These are phyloP conservation scores for Chamaetylas fuelleborni DNA, from an alignment of 2,113 vertebrate species.

Conservation along the genomic window DNA sequence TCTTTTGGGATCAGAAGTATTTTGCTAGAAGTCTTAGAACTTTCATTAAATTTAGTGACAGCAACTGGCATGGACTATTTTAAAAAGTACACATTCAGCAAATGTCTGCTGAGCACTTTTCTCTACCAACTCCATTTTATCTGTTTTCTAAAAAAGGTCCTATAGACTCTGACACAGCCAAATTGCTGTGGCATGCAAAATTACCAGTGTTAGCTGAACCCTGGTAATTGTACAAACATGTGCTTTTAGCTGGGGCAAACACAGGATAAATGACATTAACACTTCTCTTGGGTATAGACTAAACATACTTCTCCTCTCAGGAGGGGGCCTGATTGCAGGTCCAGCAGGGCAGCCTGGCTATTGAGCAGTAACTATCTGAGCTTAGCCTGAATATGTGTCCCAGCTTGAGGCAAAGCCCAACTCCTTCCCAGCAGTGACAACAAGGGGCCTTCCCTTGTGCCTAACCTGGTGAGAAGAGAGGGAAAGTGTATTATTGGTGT, in stretches of 20 bases:
- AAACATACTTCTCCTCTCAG: neutral
- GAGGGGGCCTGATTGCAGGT: neutral
- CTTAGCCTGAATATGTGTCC: neutral
- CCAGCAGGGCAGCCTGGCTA: neutral
- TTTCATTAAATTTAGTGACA: conserved; percentile 5
- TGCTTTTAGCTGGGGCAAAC: conserved; percentile 15
- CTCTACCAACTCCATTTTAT: conserved; percentile 21
- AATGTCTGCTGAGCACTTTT: neutral
- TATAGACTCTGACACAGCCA: neutral
- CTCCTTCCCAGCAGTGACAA: neutral
- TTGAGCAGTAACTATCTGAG: neutral
- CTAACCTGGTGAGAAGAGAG: neutral
- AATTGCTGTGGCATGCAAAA: conserved; percentile 42
- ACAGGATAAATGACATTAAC: conserved; percentile 3
- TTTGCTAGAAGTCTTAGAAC: neutral
- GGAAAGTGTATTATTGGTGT: neutral
- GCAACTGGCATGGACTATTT: neutral
- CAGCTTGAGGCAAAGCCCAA: neutral
- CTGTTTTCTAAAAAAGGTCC: conserved; percentile 17
- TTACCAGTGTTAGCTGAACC: conserved; percentile 26
- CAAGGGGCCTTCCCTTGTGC: neutral
- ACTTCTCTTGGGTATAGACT: neutral
- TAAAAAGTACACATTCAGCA: neutral
- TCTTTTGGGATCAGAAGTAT: conserved; percentile 1
- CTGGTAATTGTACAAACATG: neutral